These are phyloP conservation scores for Ochropleura plecta DNA, from an alignment of 2,888 invertebrate genomes.

Conservation along the genomic window DNA sequence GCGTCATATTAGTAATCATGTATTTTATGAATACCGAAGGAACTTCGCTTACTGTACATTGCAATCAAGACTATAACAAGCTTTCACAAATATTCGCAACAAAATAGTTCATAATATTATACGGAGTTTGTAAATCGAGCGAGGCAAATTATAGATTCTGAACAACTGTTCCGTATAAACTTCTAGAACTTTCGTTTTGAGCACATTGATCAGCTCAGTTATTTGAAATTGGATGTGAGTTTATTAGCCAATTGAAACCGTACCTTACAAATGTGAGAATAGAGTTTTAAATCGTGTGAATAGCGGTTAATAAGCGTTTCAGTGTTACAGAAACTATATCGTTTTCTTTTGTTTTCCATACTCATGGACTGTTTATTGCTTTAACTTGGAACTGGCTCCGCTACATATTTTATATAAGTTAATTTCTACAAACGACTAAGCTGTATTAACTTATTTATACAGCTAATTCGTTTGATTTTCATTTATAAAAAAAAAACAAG, in stretches of 20 bases:
- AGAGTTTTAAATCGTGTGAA: not conserved
- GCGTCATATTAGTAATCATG: not conserved
- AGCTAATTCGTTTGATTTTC: not conserved
- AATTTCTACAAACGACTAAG: not conserved
- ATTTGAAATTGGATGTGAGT: conserved; percentile 39
- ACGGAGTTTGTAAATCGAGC: conserved; percentile 38
- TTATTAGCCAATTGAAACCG: not conserved
- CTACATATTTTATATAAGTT: not conserved
- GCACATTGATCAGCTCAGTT: conserved; percentile 53
- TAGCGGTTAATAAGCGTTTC: conserved; percentile 1
- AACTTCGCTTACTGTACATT: conserved; percentile 14
- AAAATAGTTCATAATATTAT: conserved; percentile 40
- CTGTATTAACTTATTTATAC: not conserved
- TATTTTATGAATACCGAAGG: not conserved
- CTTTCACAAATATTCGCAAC: conserved; percentile 27
- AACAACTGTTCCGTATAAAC: conserved; percentile 47
- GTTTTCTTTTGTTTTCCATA: conserved; percentile 25
- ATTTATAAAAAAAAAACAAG: too few relatives aligned
- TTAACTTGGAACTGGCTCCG: not conserved
- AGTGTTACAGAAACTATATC: conserved; percentile 27
- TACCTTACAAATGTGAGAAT: rapidly evolving
- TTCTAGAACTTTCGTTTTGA: conserved; percentile 53
- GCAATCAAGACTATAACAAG: conserved; percentile 28
- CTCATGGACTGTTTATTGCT: conserved; percentile 5
- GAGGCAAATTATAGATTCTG: conserved; percentile 51